Conservation (phyloP, 2,888 invertebrate genomes). For the Rhagium mordax region DNA sequence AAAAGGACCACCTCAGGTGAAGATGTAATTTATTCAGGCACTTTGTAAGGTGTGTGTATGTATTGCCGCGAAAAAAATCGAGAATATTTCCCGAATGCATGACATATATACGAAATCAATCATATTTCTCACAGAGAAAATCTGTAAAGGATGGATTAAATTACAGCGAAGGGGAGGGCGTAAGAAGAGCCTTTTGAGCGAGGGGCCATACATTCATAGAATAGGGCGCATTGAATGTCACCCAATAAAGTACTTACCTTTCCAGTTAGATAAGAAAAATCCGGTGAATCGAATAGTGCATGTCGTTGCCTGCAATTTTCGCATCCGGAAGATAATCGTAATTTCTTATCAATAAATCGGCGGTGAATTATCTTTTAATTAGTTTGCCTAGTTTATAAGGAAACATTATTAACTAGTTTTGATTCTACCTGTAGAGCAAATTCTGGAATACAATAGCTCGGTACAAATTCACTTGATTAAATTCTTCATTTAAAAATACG, state of each 20-base stretch:
- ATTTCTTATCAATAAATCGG: too few species aligned
- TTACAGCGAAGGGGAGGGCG: constrained; percentile 22
- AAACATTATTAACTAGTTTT: too few species aligned
- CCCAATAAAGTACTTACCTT: constrained; percentile 38
- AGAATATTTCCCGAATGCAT: constrained; percentile 36
- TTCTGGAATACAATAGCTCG: too few species aligned
- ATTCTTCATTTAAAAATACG: too few species aligned
- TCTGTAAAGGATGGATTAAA: constrained; percentile 34
- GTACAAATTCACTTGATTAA: too few species aligned
- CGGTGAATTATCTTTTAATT: too few species aligned
- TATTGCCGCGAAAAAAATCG: constrained; percentile 27
- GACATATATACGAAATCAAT: constrained; percentile 39
- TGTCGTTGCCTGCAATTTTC: constrained; percentile 1
- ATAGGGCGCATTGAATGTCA: constrained; percentile 26
- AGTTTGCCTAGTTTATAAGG: too few species aligned
- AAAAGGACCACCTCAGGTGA: constrained; percentile 30
- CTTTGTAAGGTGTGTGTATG: constrained; percentile 16
- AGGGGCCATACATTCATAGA: constrained; percentile 21
- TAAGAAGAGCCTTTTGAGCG: constrained; percentile 12
- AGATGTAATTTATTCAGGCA: constrained; percentile 34
- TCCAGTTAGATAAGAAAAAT: constrained; percentile 19
- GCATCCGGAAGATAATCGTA: not conserved
- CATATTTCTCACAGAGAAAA: constrained; percentile 34
- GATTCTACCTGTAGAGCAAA: too few species aligned
- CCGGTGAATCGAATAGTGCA: not conserved